Percentiles rank a stretch among this genome's conserved stretches.
Evolutionary conservation across 2,797 vertebrate species (phyloP).

Genomic region (Microctenopoma lineatum): DNA sequence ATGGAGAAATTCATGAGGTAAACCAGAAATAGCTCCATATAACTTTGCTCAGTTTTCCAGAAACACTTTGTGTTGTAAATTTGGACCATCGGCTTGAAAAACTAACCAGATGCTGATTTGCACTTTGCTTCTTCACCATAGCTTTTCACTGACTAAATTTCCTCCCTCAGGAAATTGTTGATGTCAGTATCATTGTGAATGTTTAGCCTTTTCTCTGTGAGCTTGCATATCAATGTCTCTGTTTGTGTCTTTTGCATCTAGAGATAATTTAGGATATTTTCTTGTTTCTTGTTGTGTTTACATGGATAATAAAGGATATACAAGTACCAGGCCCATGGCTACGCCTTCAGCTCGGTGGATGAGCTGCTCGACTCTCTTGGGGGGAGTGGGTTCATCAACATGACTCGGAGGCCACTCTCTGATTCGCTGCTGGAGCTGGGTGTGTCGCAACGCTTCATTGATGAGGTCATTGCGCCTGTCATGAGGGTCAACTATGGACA

Average conservation of each 20-base stretch:
- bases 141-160: slow-evolving; percentile 13
- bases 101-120: slow-evolving; percentile 22
- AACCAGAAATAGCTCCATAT: slow-evolving; percentile 5
- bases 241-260: not conserved
- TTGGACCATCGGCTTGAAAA: slow-evolving; percentile 7
- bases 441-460: slow-evolving; percentile 95
- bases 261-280: not conserved
- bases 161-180: slow-evolving; percentile 40
- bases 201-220: slow-evolving; percentile 3
- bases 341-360: slow-evolving; percentile 94
- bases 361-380: slow-evolving; percentile 93
- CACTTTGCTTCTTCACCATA: slow-evolving; percentile 4
- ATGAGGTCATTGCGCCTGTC: slow-evolving; percentile 92
- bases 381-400: slow-evolving; percentile 93
- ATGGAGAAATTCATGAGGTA: slow-evolving; percentile 99
- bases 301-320: slow-evolving; percentile 86
- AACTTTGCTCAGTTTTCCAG: no score
- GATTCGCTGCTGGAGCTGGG: slow-evolving; percentile 95
- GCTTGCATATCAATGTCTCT: not conserved
- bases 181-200: slow-evolving; percentile 24
- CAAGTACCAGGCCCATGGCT: slow-evolving; percentile 97
- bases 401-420: slow-evolving; percentile 91
- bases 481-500: slow-evolving; percentile 96
- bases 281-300: slow-evolving; percentile 13
- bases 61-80: no score